Evolutionary conservation across 2,888 invertebrate species (phyloP), one percentile per base, ranked within the genome.

Genomic region (Synanthedon myopaeformis): DNA sequence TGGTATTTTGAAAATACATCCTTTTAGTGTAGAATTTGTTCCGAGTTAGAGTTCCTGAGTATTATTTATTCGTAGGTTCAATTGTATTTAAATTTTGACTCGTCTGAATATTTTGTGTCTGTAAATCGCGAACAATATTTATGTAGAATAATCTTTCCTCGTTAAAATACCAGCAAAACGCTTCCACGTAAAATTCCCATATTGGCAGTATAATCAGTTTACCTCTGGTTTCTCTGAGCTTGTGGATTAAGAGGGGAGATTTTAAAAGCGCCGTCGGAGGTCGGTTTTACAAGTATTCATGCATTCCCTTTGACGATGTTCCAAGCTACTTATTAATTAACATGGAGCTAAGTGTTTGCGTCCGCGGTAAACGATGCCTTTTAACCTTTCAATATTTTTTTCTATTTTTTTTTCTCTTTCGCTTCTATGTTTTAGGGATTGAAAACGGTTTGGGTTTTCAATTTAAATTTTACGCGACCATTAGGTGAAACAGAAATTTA

Each of bases 231-330:
- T 81, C 82, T 79, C 80, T 74, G 78, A 75, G 75, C 75, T 73
- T 67, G 66, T 66, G 72, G 75, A 80, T 79, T 80, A 80, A 79
- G 78, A 70, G 79, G 77, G 79, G 76, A 74, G 72, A 76, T 83
- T 86, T 86, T 86, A 83, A 87, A 86, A 86, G 84, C 85, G 63
- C 73, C 75, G 76, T 69, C 69, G 70, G 78, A 79, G 79, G 78
- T 79, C 70, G 78, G 75, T 76, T 76, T 70, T 67, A 71, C 69
- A 82, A 85, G 86, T 86, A 86, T 84, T 87, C 87, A 85, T 82
- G 79, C 83, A 88, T 88, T 88, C 88, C 80, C 88, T 88, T 88
- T 88, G 85, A 85, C 81, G 80, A 67, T 76, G 83, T 78, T 74
- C 72, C 73, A 72, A 23, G 82, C 85, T 86, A 85, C 86, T 86